These are phyloP conservation scores for Neoarius graeffei DNA, from an alignment of 2,113 vertebrate species.

Conservation along the genomic window DNA sequence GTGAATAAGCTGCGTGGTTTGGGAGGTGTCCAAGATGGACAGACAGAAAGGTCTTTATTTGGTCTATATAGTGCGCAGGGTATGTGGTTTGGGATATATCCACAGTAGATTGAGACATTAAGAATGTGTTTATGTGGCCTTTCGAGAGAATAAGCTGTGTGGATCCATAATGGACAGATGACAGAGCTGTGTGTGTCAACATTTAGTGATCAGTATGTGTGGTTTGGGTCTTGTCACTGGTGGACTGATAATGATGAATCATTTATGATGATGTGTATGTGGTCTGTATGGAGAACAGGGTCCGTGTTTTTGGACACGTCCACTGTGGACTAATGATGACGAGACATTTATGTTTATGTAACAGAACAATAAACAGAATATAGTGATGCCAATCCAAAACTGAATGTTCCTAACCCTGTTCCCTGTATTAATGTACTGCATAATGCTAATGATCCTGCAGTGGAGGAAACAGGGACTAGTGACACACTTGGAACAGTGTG, in stretches of 20 bases:
- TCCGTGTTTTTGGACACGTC: neutral
- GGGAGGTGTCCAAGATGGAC: neutral
- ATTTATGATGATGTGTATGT: conserved; percentile 10
- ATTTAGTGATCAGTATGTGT: conserved; percentile 7
- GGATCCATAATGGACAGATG: conserved; percentile 12
- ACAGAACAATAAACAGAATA: neutral
- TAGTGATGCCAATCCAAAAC: neutral
- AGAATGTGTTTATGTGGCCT: neutral
- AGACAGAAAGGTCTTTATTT: neutral
- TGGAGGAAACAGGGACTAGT: neutral
- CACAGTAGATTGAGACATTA: neutral
- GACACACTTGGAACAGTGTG: neutral
- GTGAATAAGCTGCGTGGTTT: neutral
- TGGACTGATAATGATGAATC: conserved; percentile 17
- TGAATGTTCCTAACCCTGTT: neutral
- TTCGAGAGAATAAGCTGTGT: neutral
- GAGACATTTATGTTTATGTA: conserved; percentile 5
- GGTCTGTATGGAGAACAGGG: neutral
- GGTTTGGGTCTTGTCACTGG: neutral
- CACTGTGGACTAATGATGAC: neutral
- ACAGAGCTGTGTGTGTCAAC: neutral
- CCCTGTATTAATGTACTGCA: neutral
- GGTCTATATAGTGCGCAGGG: too few relatives aligned
- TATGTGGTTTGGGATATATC: neutral
- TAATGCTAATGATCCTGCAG: neutral